Base-by-base conservation (phyloP, 1,140 invertebrate species). In the Drosophila athabasca region DNA sequence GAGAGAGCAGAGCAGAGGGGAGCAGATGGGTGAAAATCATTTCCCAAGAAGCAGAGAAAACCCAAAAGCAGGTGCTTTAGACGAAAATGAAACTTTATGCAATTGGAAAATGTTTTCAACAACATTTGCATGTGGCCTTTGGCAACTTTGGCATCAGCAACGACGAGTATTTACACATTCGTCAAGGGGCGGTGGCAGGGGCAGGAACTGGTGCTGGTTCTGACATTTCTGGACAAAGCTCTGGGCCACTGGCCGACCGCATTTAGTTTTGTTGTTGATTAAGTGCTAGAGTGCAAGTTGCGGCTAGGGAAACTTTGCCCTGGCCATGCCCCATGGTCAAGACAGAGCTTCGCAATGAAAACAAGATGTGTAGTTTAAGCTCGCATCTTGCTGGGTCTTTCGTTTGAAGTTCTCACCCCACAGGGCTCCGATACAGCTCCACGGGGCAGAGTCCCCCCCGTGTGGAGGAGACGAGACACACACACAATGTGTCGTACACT, bases 231-330 rank as follows among this genome's bases (percentile, higher is more conserved):
- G 54, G 43, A 65, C 48, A 43, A 44, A 39, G 35, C 11, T 4
- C 35, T 13, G 11, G 29, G 31, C 68, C 67, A 75, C 70, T 39
- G 65, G 83, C 79, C 74, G 65, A 81, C 79, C 74, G 76, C 79
- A 81, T 78, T 83, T 64, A 74, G 74, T 75, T 75, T 79, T 45
- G 67, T 83, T 83, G 79, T 78, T 73, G 68, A 78, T 71, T 62
- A 68, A 73, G 73, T 80, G 66, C 68, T 60, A 48, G 49, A 70
- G 78, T 70, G 58, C 67, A 82, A 66, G 71, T 74, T 75, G 43
- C 41, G 71, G 71, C 61, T 29, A 44, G 53, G n/a, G 41, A 72
- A 73, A 75, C 70, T 75, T 72, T 75, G 62, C 31, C 53, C 55
- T 52, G 52, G 71, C 58, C 24, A 26, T 4, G 5, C 24, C 59